Percentiles rank a stretch among this genome's conserved stretches.
Conservation (phyloP, 2,888 invertebrate genomes). For the Atherix ibis region DNA sequence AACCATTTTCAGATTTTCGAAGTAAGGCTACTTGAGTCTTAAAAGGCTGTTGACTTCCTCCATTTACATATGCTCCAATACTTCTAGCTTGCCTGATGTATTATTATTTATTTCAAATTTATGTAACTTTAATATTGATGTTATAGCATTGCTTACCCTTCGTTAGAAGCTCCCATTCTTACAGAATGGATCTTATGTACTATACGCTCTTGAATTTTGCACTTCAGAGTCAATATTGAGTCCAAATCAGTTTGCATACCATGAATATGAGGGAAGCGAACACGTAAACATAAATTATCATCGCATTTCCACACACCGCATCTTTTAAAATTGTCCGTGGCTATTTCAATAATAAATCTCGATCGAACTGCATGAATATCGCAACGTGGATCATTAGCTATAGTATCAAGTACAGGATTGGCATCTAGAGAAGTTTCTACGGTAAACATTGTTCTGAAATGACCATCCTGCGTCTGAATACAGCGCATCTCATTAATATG, state of each 20-base stretch:
- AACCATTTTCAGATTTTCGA: slow-evolving; percentile 34
- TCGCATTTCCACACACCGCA: slow-evolving; percentile 39
- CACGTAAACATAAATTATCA: slow-evolving; percentile 35
- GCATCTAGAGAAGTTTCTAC: slow-evolving; percentile 26
- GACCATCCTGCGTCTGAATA: slow-evolving; percentile 18
- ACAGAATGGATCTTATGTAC: slow-evolving; percentile 35
- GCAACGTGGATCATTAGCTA: slow-evolving; percentile 21
- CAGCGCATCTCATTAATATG: slow-evolving; percentile 28
- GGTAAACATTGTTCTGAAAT: slow-evolving; percentile 30
- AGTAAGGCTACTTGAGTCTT: slow-evolving; percentile 37
- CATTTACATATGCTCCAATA: slow-evolving; percentile 34
- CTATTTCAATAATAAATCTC: slow-evolving; percentile 31
- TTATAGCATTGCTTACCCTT: slow-evolving; percentile 30
- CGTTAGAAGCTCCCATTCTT: slow-evolving; percentile 31
- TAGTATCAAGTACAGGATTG: slow-evolving; percentile 29
- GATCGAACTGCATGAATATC: slow-evolving; percentile 23
- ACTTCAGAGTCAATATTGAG: slow-evolving; percentile 36
- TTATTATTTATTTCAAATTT: too few species aligned
- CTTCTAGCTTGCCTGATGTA: slow-evolving; percentile 24
- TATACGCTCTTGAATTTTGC: slow-evolving; percentile 37
- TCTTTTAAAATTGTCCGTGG: slow-evolving; percentile 33
- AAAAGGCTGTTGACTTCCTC: slow-evolving; percentile 38
- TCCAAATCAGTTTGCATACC: slow-evolving; percentile 39
- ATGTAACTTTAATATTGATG: too few species aligned
- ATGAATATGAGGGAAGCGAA: slow-evolving; percentile 38